Base-by-base conservation (phyloP, 2,113 vertebrate genomes). In the Protobothrops mucrosquamatus region DNA sequence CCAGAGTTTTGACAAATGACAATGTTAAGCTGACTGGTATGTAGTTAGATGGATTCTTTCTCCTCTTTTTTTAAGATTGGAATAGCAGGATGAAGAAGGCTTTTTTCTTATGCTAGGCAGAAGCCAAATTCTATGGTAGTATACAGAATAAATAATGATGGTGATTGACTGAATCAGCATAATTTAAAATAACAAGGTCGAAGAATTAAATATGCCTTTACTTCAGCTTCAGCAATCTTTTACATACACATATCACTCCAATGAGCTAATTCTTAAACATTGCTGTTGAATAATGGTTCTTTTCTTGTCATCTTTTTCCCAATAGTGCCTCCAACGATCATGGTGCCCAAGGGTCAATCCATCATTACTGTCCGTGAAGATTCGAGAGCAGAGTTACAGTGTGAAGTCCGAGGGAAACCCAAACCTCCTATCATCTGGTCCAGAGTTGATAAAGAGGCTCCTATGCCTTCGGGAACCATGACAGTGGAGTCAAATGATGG, bases 351-450 rank as follows among this genome's bases (percentile, higher is more conserved):
- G 26, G 98, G 98, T 59, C 98, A 98, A 85, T 97, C 98, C 1
- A 94, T 97, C 94, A 96, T 99, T 93, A 99, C 97, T 0, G 98
- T 98, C 43, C 97, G 98, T 4, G 99, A 99, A 95, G 99, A 99
- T 22, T 98, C 98, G 1, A 97, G 95, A 0, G 96, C 98, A 0
- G 99, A 99, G 87, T 97, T 99, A 91, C 98, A 98, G 94, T 99
- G 99, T 0, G 98, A 99, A 57, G 97, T 98, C 11, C 98, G 99
- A 9, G 99, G 99, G 23, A 99, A 99, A 97, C 99, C 99, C 0
- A 98, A 98, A 87, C 99, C 99, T 0, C 99, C 99, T 0, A 97
- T 99, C 91, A 97, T 99, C 59, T 99, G 99, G 99, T 99, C 99
- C 1, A 98, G 99, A 2, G 96, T 97, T 29, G 99, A 99, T 95